These are phyloP conservation scores for Tricholauxania praeusta DNA, from an alignment of 2,888 invertebrate genomes.

Conservation along the genomic window DNA sequence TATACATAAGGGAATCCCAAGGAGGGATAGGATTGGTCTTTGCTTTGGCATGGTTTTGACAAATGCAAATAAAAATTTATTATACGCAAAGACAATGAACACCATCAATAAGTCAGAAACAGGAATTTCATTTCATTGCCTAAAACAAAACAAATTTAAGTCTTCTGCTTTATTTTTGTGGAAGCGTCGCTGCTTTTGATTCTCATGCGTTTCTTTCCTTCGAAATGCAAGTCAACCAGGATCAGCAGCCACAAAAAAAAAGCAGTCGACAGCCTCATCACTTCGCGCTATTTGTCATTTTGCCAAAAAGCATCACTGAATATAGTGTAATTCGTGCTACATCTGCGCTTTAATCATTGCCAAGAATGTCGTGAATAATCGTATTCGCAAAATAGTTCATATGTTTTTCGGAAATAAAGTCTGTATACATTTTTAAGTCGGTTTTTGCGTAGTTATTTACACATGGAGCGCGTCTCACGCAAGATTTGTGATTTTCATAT, in stretches of 20 bases:
- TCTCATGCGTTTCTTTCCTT: conserved; percentile 36
- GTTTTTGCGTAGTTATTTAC: no score
- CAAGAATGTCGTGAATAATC: no score
- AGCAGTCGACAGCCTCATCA: conserved; percentile 47
- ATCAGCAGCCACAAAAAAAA: not conserved
- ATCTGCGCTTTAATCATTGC: not conserved
- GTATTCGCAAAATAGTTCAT: no score
- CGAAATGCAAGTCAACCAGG: not conserved
- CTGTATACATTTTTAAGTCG: no score
- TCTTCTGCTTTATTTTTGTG: conserved; percentile 5
- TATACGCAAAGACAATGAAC: conserved; percentile 49
- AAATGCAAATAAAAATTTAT: conserved; percentile 52
- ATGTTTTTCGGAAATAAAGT: not conserved
- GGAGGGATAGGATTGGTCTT: not conserved
- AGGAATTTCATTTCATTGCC: conserved; percentile 62
- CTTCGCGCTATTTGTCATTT: conserved; percentile 59
- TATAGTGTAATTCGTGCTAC: conserved; percentile 28
- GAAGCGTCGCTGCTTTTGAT: conserved; percentile 23
- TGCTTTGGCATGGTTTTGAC: conserved; percentile 43
- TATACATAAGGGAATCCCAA: not conserved
- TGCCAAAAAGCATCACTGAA: conserved; percentile 52
- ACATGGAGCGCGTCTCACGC: no score
- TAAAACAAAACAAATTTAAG: conserved; percentile 12
- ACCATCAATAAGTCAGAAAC: conserved; percentile 64
- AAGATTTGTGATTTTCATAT: no score